These are phyloP conservation scores for Melanotaenia pygmaea DNA, from an alignment of 2,797 vertebrate species.

Conservation along the genomic window DNA sequence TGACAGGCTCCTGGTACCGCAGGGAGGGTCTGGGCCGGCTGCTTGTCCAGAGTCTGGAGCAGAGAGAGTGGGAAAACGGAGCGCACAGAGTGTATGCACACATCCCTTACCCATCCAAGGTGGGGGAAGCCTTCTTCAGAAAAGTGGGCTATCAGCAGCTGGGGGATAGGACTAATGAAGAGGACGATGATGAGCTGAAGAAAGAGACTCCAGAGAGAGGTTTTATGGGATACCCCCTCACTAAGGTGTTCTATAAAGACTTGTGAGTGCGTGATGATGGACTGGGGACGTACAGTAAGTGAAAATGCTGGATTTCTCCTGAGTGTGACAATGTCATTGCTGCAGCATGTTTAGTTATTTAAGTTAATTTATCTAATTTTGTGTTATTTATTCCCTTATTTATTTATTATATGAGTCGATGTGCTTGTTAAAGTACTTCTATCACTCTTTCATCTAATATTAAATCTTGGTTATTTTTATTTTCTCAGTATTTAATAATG, in stretches of 20 bases:
- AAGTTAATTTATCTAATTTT: slow-evolving; percentile 41
- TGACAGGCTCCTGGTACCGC: slow-evolving; percentile 88
- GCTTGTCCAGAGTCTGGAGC: slow-evolving; percentile 85
- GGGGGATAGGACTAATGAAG: slow-evolving; percentile 74
- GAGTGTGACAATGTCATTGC: slow-evolving; percentile 4
- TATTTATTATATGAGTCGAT: slow-evolving; percentile 52
- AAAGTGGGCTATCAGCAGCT: slow-evolving; percentile 84
- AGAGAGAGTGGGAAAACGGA: slow-evolving; percentile 78
- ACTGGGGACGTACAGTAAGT: slow-evolving; percentile 9
- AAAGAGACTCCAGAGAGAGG: slow-evolving; percentile 79
- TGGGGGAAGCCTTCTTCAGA: slow-evolving; percentile 85
- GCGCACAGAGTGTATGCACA: slow-evolving; percentile 82
- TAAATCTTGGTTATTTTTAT: slow-evolving; percentile 7
- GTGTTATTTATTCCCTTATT: slow-evolving; percentile 66
- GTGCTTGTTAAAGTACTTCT: slow-evolving; percentile 14
- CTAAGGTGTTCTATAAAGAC: slow-evolving; percentile 89
- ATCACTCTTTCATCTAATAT: slow-evolving; percentile 3
- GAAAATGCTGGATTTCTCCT: slow-evolving; percentile 5
- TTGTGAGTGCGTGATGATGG: slow-evolving; percentile 67
- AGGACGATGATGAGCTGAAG: slow-evolving; percentile 62
- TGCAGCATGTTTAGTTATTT: slow-evolving; percentile 16
- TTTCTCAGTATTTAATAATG: slow-evolving; percentile 16
- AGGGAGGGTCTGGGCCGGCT: slow-evolving; percentile 85
- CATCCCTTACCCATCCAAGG: slow-evolving; percentile 84
- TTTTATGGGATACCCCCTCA: slow-evolving; percentile 86